A percentile compares a stretch with the other conserved stretches of the same genome.
Conservation (phyloP, 2,797 vertebrate genomes). For the Mionectes olivaceus region DNA sequence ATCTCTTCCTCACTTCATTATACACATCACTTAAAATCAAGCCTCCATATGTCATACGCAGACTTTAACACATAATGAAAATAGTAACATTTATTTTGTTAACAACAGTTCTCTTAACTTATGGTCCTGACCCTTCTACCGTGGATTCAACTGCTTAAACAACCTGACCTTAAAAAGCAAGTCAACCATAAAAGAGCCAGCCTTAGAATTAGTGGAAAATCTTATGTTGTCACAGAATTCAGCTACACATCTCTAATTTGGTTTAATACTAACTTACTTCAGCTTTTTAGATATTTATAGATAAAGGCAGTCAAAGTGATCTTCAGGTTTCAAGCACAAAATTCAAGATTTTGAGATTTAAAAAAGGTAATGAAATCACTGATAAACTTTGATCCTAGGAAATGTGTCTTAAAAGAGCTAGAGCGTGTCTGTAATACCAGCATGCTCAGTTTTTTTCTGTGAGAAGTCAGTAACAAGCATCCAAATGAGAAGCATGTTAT, state of each 20-base stretch:
- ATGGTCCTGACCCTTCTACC: not conserved
- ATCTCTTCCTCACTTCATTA: slow-evolving; percentile 34
- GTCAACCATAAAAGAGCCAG: not conserved
- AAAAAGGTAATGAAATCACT: not conserved
- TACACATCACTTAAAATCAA: slow-evolving; percentile 30
- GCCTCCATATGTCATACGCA: slow-evolving; percentile 1
- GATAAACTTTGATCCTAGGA: not conserved
- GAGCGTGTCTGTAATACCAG: not conserved
- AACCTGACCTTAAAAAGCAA: not conserved
- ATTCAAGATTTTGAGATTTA: not conserved
- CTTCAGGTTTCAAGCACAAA: not conserved
- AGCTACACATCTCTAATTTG: not conserved
- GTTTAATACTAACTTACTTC: not conserved
- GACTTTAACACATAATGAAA: slow-evolving; percentile 9
- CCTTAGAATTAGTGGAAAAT: not conserved
- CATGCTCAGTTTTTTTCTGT: not conserved
- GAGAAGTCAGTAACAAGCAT: not conserved
- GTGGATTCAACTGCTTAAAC: not conserved
- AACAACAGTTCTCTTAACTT: not conserved
- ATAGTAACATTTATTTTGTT: slow-evolving; percentile 35
- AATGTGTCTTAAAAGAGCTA: not conserved
- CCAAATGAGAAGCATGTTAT: not conserved
- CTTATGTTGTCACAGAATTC: not conserved
- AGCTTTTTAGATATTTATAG: not conserved
- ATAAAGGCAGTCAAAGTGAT: not conserved